phyloP scores from a whole-genome alignment of 2,888 invertebrate species.

The Conops quadrifasciatus region DNA sequence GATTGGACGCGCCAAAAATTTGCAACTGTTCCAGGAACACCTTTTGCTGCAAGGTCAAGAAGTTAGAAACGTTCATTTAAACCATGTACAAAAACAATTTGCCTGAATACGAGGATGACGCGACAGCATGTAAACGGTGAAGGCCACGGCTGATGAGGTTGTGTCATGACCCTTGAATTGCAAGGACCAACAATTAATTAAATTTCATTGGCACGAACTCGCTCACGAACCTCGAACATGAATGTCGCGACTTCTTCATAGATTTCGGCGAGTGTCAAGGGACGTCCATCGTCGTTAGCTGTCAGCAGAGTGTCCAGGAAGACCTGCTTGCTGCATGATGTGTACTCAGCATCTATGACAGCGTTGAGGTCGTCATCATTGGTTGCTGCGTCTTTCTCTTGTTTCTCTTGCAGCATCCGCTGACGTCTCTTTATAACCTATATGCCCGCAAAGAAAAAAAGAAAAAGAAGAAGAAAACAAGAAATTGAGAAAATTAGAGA shows the following conservation, averaged over 20 bases:
- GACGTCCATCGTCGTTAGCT: conserved; percentile 53
- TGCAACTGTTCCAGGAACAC: conserved; percentile 66
- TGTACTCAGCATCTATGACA: too few relatives aligned
- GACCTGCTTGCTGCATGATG: conserved; percentile 53
- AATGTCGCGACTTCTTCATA: conserved; percentile 63
- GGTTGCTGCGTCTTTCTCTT: background rate
- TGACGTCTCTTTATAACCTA: conserved; percentile 56
- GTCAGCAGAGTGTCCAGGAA: conserved; percentile 60
- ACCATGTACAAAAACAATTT: too few relatives aligned
- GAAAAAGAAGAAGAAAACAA: too few relatives aligned
- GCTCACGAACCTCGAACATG: conserved; percentile 54
- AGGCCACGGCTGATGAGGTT: conserved; percentile 69
- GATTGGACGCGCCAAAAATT: conserved; percentile 61
- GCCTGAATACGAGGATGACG: conserved; percentile 67
- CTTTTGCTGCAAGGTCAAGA: conserved; percentile 60
- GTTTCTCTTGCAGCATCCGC: conserved; percentile 25
- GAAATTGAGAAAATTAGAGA: too few relatives aligned
- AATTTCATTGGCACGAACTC: background rate
- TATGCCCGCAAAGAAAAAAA: too few relatives aligned
- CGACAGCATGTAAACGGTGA: conserved; percentile 67
- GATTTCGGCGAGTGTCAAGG: conserved; percentile 54
- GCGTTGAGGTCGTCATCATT: conserved; percentile 37
- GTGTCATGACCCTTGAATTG: conserved; percentile 69
- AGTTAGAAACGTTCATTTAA: conserved; percentile 44
- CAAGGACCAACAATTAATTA: conserved; percentile 7